Evolutionary conservation across 2,888 invertebrate genomes (phyloP).

Genomic region (Philereme transversata): DNA sequence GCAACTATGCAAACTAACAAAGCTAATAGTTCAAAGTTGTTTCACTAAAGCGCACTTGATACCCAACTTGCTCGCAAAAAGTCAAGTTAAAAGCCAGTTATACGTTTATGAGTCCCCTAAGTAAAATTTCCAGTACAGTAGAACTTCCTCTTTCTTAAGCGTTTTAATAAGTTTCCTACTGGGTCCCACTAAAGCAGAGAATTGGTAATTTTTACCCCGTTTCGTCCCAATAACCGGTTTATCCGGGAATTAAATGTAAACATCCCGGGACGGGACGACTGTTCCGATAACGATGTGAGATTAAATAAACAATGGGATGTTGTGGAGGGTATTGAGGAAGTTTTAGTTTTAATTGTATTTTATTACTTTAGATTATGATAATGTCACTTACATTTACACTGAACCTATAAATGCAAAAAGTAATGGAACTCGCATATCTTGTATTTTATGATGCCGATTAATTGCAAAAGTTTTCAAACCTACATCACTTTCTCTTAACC

Average conservation of each 20-base stretch:
- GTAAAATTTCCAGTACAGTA: slow-evolving; percentile 31
- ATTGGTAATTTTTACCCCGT: slow-evolving; percentile 38
- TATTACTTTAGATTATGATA: neutral
- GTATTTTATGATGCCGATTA: no score
- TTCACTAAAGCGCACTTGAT: slow-evolving; percentile 28
- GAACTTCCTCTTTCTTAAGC: slow-evolving; percentile 31
- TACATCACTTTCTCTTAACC: neutral
- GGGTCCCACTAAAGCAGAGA: slow-evolving; percentile 23
- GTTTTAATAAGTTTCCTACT: slow-evolving; percentile 32
- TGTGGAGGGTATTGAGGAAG: neutral
- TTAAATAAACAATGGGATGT: slow-evolving; percentile 19
- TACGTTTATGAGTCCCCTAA: slow-evolving; percentile 34
- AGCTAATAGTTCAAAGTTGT: slow-evolving; percentile 24
- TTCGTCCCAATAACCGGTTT: slow-evolving; percentile 41
- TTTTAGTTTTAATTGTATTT: slow-evolving; percentile 8
- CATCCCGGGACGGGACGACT: slow-evolving; percentile 34
- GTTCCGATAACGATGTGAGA: slow-evolving; percentile 21
- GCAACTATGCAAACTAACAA: slow-evolving; percentile 25
- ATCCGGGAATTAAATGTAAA: slow-evolving; percentile 49
- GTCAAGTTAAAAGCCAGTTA: slow-evolving; percentile 30
- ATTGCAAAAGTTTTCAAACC: neutral
- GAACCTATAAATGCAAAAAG: no score
- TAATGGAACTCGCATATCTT: no score
- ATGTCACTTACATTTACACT: neutral
- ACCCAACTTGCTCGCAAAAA: slow-evolving; percentile 31